Evolutionary conservation across 2,888 invertebrate genomes (phyloP).

Genomic region (Thelaira solivaga): DNA sequence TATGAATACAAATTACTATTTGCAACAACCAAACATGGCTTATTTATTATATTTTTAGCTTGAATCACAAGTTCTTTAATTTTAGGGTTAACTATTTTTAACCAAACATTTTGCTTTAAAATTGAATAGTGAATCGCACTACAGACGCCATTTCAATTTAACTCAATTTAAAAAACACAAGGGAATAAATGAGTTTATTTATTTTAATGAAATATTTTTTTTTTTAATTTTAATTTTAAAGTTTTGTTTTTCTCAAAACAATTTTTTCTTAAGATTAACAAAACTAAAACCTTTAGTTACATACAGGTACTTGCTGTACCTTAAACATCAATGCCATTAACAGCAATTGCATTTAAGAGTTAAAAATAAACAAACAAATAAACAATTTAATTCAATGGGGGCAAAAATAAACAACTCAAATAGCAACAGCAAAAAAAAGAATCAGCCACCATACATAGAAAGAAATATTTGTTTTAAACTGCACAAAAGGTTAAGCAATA

Average conservation of each 20-base stretch:
- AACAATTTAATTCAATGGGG: conserved; percentile 76
- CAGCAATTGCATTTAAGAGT: conserved; percentile 43
- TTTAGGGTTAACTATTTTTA: too few species aligned
- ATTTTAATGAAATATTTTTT: too few species aligned
- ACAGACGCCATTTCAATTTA: too few species aligned
- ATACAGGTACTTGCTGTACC: not conserved
- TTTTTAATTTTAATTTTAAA: too few species aligned
- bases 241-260: not conserved
- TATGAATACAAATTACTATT: too few species aligned
- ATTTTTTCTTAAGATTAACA: not conserved
- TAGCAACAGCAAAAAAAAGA: conserved; percentile 53
- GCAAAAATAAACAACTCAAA: conserved; percentile 64
- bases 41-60: too few species aligned
- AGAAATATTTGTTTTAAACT: conserved; percentile 28
- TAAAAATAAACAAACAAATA: conserved; percentile 73
- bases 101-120: too few species aligned
- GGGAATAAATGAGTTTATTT: too few species aligned
- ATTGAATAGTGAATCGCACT: too few species aligned
- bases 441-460: conserved; percentile 57
- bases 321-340: conserved; percentile 55
- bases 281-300: not conserved
- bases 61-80: too few species aligned
- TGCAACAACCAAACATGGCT: too few species aligned
- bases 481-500: conserved; percentile 71
- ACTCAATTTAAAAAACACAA: too few species aligned